Evolutionary conservation across 2,888 invertebrate species (phyloP), one percentile per base, ranked within the genome.

Genomic region (Hydropsyche betteni): DNA sequence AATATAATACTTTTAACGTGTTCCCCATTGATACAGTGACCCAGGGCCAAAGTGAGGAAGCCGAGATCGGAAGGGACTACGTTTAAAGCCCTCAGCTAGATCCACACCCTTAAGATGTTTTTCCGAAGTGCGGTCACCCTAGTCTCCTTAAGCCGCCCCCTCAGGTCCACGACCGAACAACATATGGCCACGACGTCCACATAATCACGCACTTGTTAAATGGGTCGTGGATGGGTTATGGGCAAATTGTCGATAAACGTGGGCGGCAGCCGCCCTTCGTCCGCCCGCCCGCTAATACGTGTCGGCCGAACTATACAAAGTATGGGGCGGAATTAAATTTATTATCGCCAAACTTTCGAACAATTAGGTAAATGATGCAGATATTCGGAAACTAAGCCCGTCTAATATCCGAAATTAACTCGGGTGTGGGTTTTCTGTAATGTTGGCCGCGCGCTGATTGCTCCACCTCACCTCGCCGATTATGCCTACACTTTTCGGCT

Each of bases 161-260:
- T 44, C 10, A 10, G 8, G 4, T 64, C 64, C 12, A 71, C 68
- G n/a, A 52, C 68, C 64, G 71, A 50, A 72, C 74, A 77, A 75
- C 79, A 79, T 74, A 76, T 79, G 79, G 77, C 75, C 58, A 44
- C 64, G 76, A 79, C 79, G 76, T 79, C 69, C 76, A 73, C 74
- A 77, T 79, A 79, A 79, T 79, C 77, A 77, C 77, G 77, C 75
- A 76, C 76, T 77, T 76, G 79, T 77, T 79, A 79, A 79, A 77
- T 79, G 79, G 79, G 76, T 73, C 76, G 77, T 77, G 70, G 79
- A 77, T 75, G 79, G 79, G 77, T 77, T 77, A 76, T 77, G 73
- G 75, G 74, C 77, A 75, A 79, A 77, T 79, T 77, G 79, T 77
- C 79, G 77, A 77, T 77, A 44, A 8, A 79, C 75, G 78, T 72